Evolutionary conservation across 1,140 invertebrate genomes (phyloP).

Genomic region (Acromyrmex heyeri): DNA sequence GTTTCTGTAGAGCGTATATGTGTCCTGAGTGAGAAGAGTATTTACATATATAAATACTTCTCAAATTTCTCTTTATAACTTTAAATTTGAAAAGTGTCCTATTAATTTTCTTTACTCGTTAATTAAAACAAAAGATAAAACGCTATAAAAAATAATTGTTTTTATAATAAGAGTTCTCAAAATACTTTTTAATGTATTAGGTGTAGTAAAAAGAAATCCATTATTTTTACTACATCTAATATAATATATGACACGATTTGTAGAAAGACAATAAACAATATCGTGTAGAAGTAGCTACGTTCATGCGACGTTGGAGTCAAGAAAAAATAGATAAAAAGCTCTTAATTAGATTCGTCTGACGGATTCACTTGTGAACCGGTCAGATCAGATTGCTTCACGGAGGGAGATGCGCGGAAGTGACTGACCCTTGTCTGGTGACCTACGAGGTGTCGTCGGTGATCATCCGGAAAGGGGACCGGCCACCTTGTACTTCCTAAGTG

Average conservation of each 20-base stretch:
- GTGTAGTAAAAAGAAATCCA: too few species aligned
- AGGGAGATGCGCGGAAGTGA: conserved; percentile 62
- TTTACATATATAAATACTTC: neutral
- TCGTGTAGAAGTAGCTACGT: neutral
- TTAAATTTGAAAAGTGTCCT: neutral
- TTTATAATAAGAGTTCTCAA: neutral
- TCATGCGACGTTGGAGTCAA: neutral
- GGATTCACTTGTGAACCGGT: conserved; percentile 37
- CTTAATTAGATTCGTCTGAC: conserved; percentile 33
- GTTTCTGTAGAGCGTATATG: neutral
- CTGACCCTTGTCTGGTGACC: conserved; percentile 76
- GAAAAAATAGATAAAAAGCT: conserved; percentile 8
- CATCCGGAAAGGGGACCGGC: conserved; percentile 60
- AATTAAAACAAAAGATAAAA: neutral
- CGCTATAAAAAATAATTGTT: neutral
- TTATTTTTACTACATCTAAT: too few species aligned
- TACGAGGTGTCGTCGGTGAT: conserved; percentile 46
- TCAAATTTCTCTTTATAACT: neutral
- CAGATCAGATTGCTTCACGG: conserved; percentile 32
- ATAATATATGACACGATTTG: neutral
- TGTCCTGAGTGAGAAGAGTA: too few species aligned
- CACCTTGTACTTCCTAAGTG: conserved; percentile 75
- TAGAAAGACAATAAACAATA: neutral
- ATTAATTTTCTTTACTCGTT: neutral
- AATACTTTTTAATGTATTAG: neutral